These are phyloP conservation scores for Montipora sp. DNA, from an alignment of 64 coral and sea anemone genomes.

Conservation along the genomic window DNA sequence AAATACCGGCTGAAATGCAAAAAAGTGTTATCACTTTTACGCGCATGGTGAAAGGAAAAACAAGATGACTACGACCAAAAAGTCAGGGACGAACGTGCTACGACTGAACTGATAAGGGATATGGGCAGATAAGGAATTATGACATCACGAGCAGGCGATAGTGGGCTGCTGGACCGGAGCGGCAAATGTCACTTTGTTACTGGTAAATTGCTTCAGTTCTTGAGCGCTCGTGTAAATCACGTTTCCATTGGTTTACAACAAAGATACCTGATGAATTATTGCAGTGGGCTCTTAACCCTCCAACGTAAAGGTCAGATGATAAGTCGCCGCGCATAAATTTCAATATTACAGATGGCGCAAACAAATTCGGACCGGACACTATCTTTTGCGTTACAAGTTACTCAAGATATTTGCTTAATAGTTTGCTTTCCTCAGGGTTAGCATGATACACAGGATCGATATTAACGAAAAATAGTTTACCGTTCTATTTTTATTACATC, in stretches of 20 bases:
- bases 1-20: background rate
- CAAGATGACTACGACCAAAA: background rate
- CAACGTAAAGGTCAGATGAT: background rate
- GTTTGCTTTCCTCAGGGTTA: no score
- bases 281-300: slow-evolving; percentile 10
- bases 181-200: slow-evolving; percentile 21
- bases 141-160: slow-evolving; percentile 28
- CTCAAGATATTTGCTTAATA: no score
- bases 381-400: no score
- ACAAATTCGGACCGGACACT: no score
- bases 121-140: slow-evolving; percentile 15
- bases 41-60: background rate
- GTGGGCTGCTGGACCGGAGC: background rate
- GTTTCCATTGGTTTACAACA: background rate
- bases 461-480: no score
- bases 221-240: background rate
- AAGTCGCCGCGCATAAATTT: background rate
- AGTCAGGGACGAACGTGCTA: background rate
- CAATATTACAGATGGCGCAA: background rate
- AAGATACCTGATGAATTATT: slow-evolving; percentile 27
- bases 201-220: slow-evolving; percentile 21
- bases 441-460: no score
- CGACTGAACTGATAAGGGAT: background rate
- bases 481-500: no score
- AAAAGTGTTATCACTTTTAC: slow-evolving; percentile 15